A percentile compares a stretch with the other conserved stretches of the same genome.
Evolutionary conservation across 2,113 vertebrate species (phyloP).

Genomic region (Speoplatyrhinus poulsoni): DNA sequence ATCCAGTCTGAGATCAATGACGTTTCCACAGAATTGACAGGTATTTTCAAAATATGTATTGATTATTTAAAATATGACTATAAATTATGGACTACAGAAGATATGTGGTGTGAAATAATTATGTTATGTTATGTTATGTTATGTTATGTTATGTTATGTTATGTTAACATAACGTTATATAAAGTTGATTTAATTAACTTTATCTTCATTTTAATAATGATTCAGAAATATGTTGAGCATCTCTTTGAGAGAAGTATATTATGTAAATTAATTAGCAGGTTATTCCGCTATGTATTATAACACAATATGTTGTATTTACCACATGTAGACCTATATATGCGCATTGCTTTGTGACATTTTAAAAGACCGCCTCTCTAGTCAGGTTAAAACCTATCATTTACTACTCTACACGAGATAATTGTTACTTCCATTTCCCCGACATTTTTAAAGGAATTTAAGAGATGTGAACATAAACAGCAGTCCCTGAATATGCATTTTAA

Average conservation of each 20-base stretch:
- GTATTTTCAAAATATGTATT: constrained; percentile 5
- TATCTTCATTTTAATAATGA: too few species aligned
- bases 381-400: constrained; percentile 61
- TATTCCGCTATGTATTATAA: too few species aligned
- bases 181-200: too few species aligned
- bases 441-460: constrained; percentile 53
- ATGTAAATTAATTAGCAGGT: too few species aligned
- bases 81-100: constrained; percentile 29
- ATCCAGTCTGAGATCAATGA: constrained; percentile 12
- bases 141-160: too few species aligned
- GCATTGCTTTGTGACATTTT: constrained; percentile 1
- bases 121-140: too few species aligned
- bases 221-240: not conserved
- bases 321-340: not conserved
- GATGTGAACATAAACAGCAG: not conserved
- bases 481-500: constrained; percentile 12
- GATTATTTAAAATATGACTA: constrained; percentile 37
- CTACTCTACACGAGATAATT: constrained; percentile 50
- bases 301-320: not conserved
- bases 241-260: too few species aligned
- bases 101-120: not conserved
- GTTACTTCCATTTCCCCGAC: constrained; percentile 45
- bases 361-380: constrained; percentile 36
- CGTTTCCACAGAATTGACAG: not conserved
- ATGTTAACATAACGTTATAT: too few species aligned